Conservation (phyloP, 2,797 vertebrate species). For the Takifugu ocellatus region DNA sequence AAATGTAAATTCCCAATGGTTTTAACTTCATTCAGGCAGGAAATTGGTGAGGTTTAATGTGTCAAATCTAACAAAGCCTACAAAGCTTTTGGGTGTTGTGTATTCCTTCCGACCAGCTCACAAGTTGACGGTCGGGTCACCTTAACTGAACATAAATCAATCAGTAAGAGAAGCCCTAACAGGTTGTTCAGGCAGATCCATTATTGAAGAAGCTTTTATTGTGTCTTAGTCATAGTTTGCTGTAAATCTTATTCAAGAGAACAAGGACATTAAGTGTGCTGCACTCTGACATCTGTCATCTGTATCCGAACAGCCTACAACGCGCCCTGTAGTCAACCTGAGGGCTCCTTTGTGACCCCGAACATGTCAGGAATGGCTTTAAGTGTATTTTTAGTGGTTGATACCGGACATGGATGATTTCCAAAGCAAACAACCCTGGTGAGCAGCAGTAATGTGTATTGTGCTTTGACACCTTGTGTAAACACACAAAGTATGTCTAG, state of each 20-base stretch:
- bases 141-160: constrained; percentile 47
- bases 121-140: background rate
- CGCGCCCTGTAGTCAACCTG: constrained; percentile 42
- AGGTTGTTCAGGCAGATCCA: constrained; percentile 46
- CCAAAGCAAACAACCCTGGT: constrained; percentile 64
- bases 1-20: background rate
- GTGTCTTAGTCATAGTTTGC: constrained; percentile 30
- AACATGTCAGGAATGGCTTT: constrained; percentile 41
- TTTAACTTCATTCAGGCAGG: background rate
- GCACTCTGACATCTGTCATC: constrained; percentile 63
- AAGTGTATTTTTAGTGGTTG: constrained; percentile 69
- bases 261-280: constrained; percentile 51
- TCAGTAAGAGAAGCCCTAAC: constrained; percentile 44
- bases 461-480: constrained; percentile 60
- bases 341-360: constrained; percentile 47
- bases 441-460: constrained; percentile 50
- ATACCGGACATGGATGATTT: constrained; percentile 71
- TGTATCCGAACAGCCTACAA: constrained; percentile 53
- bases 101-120: background rate
- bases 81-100: background rate
- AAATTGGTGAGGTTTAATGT: constrained; percentile 3
- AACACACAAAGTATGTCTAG: constrained; percentile 55
- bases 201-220: constrained; percentile 46
- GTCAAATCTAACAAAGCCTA: background rate
- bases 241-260: constrained; percentile 56